Percentiles rank a stretch among this genome's conserved stretches.
Evolutionary conservation across 2,797 vertebrate genomes (phyloP).

Genomic region (Hafferia zeledoni): DNA sequence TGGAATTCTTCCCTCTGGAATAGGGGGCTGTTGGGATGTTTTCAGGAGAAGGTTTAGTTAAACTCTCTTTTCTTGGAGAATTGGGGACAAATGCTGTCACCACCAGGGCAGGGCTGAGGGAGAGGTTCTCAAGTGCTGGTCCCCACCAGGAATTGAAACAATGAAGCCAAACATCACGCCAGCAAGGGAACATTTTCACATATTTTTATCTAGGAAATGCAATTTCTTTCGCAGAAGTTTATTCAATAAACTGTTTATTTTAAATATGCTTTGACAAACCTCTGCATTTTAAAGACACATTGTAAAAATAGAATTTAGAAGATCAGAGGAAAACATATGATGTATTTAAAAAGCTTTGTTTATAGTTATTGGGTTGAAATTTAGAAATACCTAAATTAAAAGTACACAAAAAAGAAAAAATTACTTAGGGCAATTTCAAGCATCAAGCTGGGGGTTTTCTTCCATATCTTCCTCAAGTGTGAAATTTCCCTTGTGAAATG

Average conservation of each 20-base stretch:
- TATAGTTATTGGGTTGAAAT: not conserved
- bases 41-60: not conserved
- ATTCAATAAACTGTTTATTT: conserved; percentile 12
- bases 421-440: not conserved
- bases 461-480: not conserved
- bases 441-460: not conserved
- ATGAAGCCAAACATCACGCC: not conserved
- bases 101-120: not conserved
- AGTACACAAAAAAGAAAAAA: not conserved
- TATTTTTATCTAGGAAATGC: not conserved
- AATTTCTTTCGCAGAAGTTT: not conserved
- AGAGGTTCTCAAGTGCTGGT: not conserved
- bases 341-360: not conserved
- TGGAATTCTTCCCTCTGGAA: not conserved
- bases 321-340: not conserved
- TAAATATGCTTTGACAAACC: not conserved
- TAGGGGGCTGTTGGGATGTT: not conserved
- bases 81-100: not conserved
- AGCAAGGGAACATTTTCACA: not conserved
- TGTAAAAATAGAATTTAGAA: not conserved
- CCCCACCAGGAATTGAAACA: not conserved
- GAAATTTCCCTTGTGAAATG: not conserved
- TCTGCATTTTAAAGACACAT: not conserved
- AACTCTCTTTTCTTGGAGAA: no score
- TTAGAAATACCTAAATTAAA: not conserved